Conservation (phyloP, 2,113 vertebrate genomes). For the Ptyas mucosa region DNA sequence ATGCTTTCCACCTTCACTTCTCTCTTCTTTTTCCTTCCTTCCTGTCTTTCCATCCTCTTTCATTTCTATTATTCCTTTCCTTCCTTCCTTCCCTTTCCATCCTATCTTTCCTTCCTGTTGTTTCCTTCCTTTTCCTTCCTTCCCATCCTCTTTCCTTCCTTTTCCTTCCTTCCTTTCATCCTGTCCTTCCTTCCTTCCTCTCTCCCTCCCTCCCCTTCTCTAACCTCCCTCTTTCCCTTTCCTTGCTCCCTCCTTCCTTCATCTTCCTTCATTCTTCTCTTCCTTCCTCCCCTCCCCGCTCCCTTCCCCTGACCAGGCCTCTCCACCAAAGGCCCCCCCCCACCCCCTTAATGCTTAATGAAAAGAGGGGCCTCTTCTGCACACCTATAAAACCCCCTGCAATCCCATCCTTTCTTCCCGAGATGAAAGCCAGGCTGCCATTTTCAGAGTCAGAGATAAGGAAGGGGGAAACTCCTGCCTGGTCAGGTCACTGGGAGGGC, state of each 20-base stretch:
- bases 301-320: no score
- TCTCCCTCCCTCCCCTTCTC: no score
- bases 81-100: background rate
- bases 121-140: no score
- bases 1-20: background rate
- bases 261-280: no score
- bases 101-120: background rate
- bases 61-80: no score
- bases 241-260: no score
- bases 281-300: background rate
- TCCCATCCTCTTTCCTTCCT: no score
- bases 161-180: no score
- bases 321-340: background rate
- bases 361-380: background rate
- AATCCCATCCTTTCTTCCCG: background rate
- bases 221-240: no score
- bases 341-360: background rate
- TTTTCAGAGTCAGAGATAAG: background rate
- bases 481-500: background rate
- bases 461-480: background rate
- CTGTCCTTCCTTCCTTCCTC: no score
- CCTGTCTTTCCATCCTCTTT: background rate
- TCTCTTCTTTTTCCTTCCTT: background rate
- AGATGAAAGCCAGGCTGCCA: background rate
- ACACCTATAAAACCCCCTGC: background rate